A percentile compares a stretch with the other conserved stretches of the same genome.
Evolutionary conservation across 2,888 invertebrate species (phyloP).

Genomic region (Pollenia griseotomentosa): DNA sequence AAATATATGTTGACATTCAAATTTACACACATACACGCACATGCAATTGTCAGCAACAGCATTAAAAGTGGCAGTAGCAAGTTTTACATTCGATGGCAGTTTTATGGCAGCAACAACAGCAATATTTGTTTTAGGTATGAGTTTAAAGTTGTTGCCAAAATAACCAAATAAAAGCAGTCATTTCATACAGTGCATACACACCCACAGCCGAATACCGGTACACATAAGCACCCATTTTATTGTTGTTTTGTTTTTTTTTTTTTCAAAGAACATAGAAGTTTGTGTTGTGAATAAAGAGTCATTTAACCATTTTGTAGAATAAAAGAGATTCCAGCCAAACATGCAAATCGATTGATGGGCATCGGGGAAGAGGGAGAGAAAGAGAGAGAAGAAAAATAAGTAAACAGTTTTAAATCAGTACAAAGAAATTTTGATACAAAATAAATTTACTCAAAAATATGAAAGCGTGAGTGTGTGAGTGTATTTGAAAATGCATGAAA

Average conservation of each 20-base stretch:
- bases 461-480: neutral
- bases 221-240: neutral
- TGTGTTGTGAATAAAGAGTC: conserved; percentile 47
- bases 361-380: neutral
- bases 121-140: conserved; percentile 19
- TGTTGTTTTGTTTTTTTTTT: neutral
- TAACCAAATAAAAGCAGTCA: conserved; percentile 9
- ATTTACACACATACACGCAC: neutral
- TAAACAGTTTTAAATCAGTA: conserved; percentile 46
- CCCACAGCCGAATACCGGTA: neutral
- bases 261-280: conserved; percentile 2
- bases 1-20: conserved; percentile 50
- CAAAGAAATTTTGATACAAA: conserved; percentile 46
- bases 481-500: conserved; percentile 16
- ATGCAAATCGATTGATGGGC: conserved; percentile 25
- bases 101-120: conserved; percentile 34
- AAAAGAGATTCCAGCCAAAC: conserved; percentile 31
- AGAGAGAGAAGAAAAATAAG: neutral
- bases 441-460: conserved; percentile 31
- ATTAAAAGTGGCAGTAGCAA: conserved; percentile 22
- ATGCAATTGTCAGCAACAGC: conserved; percentile 48
- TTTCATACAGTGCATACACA: neutral
- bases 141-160: conserved; percentile 51
- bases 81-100: conserved; percentile 43
- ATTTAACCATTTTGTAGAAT: conserved; percentile 32